These are phyloP conservation scores for Neuroterus valhalla DNA, from an alignment of 1,140 invertebrate genomes.

Conservation along the genomic window DNA sequence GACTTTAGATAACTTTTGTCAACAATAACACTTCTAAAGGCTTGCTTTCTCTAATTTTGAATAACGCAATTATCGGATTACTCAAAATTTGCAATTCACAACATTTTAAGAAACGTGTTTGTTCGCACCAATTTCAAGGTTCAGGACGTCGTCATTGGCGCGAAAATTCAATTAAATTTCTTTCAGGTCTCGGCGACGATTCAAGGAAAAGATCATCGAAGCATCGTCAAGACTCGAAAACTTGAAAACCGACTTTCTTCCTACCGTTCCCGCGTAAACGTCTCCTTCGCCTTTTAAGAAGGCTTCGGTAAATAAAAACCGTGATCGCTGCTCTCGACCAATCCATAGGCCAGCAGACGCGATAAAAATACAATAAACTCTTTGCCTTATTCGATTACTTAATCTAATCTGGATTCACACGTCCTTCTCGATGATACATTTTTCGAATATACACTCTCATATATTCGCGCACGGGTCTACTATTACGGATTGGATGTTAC, in stretches of 20 bases:
- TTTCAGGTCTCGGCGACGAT: not conserved
- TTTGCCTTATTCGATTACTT: conserved; percentile 43
- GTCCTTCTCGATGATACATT: conserved; percentile 27
- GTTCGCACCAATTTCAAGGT: not conserved
- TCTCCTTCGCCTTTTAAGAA: conserved; percentile 28
- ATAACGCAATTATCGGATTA: too few species aligned
- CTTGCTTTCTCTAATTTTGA: not conserved
- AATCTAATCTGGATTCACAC: conserved; percentile 37
- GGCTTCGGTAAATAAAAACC: conserved; percentile 13
- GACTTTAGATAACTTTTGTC: not conserved
- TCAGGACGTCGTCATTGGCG: not conserved
- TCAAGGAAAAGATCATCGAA: conserved; percentile 19
- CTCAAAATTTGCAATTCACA: not conserved
- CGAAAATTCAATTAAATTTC: not conserved
- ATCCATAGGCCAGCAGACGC: conserved; percentile 33
- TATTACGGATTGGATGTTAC: conserved; percentile 7
- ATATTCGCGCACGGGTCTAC: conserved; percentile 22
- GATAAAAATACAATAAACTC: conserved; percentile 35
- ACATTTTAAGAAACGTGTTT: not conserved
- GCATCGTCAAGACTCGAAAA: conserved; percentile 8
- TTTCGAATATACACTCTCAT: not conserved
- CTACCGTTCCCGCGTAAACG: conserved; percentile 13
- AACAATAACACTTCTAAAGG: not conserved
- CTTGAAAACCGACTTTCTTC: not conserved
- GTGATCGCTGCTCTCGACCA: conserved; percentile 25